phyloP scores from a whole-genome alignment of 1,140 invertebrate species.

The Archivesica marissinica region DNA sequence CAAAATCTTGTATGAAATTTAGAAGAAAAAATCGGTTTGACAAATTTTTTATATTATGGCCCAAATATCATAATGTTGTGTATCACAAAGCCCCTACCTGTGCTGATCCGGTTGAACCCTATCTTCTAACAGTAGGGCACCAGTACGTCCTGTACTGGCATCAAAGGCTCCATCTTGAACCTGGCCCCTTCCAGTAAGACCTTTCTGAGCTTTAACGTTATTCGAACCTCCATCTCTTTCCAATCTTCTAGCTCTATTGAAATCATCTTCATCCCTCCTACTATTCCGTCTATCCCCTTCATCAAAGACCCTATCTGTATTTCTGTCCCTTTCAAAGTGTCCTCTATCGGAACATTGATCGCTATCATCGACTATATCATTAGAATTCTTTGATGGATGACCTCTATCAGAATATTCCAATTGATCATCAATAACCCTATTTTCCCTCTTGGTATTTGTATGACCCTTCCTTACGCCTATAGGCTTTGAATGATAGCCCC shows the following conservation, averaged over 20 bases:
- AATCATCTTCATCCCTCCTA: not conserved
- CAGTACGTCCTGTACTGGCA: not conserved
- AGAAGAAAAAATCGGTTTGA: too few relatives aligned
- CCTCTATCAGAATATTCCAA: not conserved
- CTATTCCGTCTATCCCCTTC: not conserved
- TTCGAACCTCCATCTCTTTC: not conserved
- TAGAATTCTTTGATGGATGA: not conserved
- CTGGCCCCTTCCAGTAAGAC: not conserved
- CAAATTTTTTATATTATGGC: too few relatives aligned
- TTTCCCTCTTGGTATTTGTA: not conserved
- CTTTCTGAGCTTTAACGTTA: not conserved
- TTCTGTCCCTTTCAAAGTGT: constrained; percentile 1
- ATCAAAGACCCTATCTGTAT: not conserved
- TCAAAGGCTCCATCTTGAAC: not conserved
- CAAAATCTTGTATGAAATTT: too few relatives aligned
- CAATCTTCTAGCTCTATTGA: not conserved
- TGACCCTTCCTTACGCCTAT: not conserved
- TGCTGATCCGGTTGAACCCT: not conserved
- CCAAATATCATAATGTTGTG: too few relatives aligned
- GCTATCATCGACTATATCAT: not conserved
- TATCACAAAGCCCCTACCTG: too few relatives aligned
- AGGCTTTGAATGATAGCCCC: not conserved
- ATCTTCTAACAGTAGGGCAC: constrained; percentile 32
- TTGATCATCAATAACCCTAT: not conserved
- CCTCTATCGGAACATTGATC: not conserved